Percentiles rank a stretch among this genome's conserved stretches.
phyloP scores from a whole-genome alignment of 2,113 vertebrate genomes.

The Cyanoliseus patagonus region DNA sequence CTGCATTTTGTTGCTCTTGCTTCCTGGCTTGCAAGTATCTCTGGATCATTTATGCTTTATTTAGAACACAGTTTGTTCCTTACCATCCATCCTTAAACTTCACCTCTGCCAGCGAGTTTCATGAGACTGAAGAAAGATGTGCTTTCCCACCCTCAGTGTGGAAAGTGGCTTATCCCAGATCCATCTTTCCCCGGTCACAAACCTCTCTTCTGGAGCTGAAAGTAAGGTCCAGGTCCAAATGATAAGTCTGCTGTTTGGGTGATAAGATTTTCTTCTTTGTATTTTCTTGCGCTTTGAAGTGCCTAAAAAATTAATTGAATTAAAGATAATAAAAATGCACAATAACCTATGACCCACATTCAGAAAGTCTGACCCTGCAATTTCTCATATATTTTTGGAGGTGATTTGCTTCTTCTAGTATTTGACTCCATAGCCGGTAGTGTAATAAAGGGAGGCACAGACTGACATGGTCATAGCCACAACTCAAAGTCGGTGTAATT shows the following conservation, averaged over 20 bases:
- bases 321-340: background rate
- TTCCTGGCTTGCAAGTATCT: background rate
- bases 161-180: conserved; percentile 3
- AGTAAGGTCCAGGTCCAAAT: background rate
- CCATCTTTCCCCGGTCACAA: background rate
- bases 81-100: background rate
- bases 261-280: background rate
- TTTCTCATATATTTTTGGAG: background rate
- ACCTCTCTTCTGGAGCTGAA: background rate
- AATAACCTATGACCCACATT: background rate
- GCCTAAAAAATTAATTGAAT: background rate
- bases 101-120: background rate
- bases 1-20: background rate
- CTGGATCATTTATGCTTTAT: background rate
- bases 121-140: background rate
- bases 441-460: background rate
- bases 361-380: background rate
- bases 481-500: background rate
- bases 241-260: background rate
- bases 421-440: background rate
- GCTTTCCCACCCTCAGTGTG: background rate
- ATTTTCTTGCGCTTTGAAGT: background rate
- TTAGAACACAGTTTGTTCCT: background rate
- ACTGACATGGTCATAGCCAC: background rate
- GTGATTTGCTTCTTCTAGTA: background rate